Conservation (phyloP, 2,888 invertebrate genomes). For the Ormia ochracea region DNA sequence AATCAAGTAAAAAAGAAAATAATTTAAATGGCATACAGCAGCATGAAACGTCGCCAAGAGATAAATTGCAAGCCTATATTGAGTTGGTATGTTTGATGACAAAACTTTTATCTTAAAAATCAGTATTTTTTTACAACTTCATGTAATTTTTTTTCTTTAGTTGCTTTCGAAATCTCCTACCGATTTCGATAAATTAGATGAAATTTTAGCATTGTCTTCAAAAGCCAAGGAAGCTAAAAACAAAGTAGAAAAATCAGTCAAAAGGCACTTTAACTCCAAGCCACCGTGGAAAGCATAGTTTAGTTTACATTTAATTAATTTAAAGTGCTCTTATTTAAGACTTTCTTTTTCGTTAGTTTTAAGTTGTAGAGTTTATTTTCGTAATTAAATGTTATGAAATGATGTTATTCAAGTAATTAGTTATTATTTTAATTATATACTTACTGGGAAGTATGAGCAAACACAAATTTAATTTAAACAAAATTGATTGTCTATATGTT, state of each 20-base stretch:
- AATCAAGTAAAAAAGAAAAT: slow-evolving; percentile 69
- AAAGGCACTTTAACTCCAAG: slow-evolving; percentile 64
- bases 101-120: not conserved
- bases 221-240: slow-evolving; percentile 62
- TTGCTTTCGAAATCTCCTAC: slow-evolving; percentile 79
- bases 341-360: not conserved
- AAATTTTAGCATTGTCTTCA: slow-evolving; percentile 69
- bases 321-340: slow-evolving; percentile 30
- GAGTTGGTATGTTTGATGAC: slow-evolving; percentile 69
- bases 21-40: slow-evolving; percentile 65
- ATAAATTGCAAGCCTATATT: slow-evolving; percentile 74
- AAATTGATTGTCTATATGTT: not conserved
- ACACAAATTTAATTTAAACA: not conserved
- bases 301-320: not conserved
- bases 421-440: not conserved
- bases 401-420: slow-evolving; percentile 4
- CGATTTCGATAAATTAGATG: slow-evolving; percentile 74
- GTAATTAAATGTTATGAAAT: slow-evolving; percentile 29
- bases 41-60: slow-evolving; percentile 67
- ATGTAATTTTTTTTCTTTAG: slow-evolving; percentile 69
- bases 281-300: slow-evolving; percentile 73
- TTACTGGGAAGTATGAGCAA: not conserved
- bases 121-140: not conserved
- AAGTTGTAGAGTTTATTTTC: not conserved
- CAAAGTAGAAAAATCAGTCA: slow-evolving; percentile 63